Evolutionary conservation across 1,140 invertebrate genomes (phyloP), one percentile per base, ranked within the genome.

Genomic region (Macrotrachela quadricornifera): DNA sequence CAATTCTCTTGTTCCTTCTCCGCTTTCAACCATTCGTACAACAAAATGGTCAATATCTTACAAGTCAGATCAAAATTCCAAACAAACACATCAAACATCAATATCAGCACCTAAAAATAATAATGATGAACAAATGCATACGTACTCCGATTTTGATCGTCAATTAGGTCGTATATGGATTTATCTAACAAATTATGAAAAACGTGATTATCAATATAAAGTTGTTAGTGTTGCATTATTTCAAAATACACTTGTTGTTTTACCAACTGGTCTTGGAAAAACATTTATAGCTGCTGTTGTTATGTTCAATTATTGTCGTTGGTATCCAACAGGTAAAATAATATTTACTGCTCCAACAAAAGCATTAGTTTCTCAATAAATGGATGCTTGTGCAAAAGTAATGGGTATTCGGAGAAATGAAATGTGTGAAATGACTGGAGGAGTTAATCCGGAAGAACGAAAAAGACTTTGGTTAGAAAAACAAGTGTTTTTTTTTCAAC

Each of bases 211-310:
- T 67, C 88, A 94, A 63, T 83, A 76, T 63, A 78, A 78, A 63
- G 92, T 94, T 59, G 80, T 85, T 4, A 69, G 80, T 62, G 70
- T 78, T 50, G 77, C 81, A 15, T 70, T 95, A 37, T 81, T 79
- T 61, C 77, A 80, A 57, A 95, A 95, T 64, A 92, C 87, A 0
- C 68, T 95, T 61, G 85, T 94, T 59, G 77, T 77, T 63, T 68
- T 80, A 43, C 80, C 80, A 11, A 82, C 80, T 59, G 79, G 79
- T 15, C 71, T 92, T 57, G 88, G 88, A 30, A 95, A 95, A 69
- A 94, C 88, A 4, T 92, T 94, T 59, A 88, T 94, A 61, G 87
- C 87, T 42, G 83, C 87, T 42, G 88, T 94, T 1, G 77, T 92
- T 0, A 94, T 95, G 85, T 92, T 82, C 67, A 95, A 95, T 70